Evolutionary conservation across 2,888 invertebrate species (phyloP).

Genomic region (Sympetrum striolatum): DNA sequence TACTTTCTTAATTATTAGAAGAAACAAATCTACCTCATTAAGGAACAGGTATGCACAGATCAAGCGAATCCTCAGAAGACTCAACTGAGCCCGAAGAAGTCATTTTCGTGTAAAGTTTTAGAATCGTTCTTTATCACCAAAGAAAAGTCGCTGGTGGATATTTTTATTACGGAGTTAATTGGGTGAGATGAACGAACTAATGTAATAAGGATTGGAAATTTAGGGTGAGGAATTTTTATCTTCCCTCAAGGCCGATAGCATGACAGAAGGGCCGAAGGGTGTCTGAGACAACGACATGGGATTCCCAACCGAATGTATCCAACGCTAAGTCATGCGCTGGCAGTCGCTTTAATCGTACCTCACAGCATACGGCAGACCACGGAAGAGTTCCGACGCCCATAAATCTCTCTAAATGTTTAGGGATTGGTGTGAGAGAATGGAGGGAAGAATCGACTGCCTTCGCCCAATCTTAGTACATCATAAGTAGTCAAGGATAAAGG

Average conservation of each 20-base stretch:
- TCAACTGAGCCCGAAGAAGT: too few relatives aligned
- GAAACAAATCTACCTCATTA: too few relatives aligned
- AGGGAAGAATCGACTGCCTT: background rate
- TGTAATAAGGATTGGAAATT: background rate
- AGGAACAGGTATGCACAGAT: too few relatives aligned
- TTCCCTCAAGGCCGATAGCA: background rate
- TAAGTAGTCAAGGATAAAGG: background rate
- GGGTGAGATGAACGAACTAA: background rate
- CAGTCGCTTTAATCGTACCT: background rate
- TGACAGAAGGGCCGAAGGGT: background rate
- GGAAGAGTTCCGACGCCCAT: background rate
- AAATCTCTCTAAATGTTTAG: background rate
- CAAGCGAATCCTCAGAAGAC: too few relatives aligned
- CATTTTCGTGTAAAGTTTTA: too few relatives aligned
- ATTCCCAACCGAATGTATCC: background rate
- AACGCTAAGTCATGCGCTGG: background rate
- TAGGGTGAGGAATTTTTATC: background rate
- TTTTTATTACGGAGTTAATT: background rate
- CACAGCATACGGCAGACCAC: background rate
- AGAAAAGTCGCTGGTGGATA: too few relatives aligned
- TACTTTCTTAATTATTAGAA: too few relatives aligned
- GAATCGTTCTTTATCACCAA: too few relatives aligned
- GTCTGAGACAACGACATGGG: background rate
- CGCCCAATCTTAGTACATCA: background rate
- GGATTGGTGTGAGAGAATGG: background rate